phyloP scores from a whole-genome alignment of 2,797 vertebrate species.

The Champsocephalus gunnari region DNA sequence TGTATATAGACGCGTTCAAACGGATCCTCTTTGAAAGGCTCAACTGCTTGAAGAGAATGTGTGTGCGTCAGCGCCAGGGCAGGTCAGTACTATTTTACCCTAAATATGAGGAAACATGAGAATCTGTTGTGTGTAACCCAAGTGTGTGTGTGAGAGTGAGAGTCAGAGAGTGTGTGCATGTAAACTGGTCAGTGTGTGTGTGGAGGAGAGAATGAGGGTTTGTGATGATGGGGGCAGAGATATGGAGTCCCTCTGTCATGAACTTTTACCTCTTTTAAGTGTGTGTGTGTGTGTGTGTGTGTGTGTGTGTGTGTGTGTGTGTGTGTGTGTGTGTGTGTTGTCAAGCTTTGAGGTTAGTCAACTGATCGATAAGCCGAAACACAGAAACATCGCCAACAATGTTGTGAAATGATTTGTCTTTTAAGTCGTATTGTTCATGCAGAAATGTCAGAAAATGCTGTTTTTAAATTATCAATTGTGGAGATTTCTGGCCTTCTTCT shows the following conservation, averaged over 20 bases:
- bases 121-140: conserved; percentile 67
- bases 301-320: background rate
- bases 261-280: conserved; percentile 38
- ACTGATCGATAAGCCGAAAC: too few relatives aligned
- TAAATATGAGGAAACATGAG: conserved; percentile 76
- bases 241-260: conserved; percentile 34
- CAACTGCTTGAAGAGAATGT: conserved; percentile 88
- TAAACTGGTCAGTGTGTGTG: background rate
- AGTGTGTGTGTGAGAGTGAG: conserved; percentile 30
- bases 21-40: conserved; percentile 87
- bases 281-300: conserved; percentile 1
- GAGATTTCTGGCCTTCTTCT: too few relatives aligned
- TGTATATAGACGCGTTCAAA: conserved; percentile 91
- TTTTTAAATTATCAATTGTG: too few relatives aligned
- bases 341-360: too few relatives aligned
- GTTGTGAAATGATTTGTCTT: too few relatives aligned
- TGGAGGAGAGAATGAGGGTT: conserved; percentile 30
- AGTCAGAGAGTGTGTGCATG: background rate
- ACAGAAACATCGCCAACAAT: too few relatives aligned
- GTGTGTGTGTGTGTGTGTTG: background rate
- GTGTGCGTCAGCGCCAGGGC: conserved; percentile 88
- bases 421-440: too few relatives aligned
- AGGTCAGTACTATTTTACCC: conserved; percentile 82
- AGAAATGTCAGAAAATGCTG: too few relatives aligned
- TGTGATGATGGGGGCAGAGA: conserved; percentile 63